phyloP scores from a whole-genome alignment of 1,140 invertebrate species.

The Eupristina koningsbergeri region DNA sequence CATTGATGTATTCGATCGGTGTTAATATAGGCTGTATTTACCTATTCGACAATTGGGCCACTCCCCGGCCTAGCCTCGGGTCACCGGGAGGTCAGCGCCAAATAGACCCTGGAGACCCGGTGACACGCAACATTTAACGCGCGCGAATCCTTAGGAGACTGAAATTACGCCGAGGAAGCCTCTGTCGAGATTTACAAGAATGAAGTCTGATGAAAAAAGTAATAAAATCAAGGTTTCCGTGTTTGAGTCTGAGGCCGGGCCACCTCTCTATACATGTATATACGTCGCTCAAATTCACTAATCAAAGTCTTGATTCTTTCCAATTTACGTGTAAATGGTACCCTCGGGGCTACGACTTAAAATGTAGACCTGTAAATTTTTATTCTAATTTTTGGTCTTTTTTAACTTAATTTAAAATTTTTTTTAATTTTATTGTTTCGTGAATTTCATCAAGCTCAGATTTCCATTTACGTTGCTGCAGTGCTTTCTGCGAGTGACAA shows the following conservation, averaged over 20 bases:
- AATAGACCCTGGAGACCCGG: not conserved
- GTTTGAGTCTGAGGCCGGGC: not conserved
- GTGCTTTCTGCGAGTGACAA: not conserved
- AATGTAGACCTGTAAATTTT: not conserved
- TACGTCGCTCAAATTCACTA: not conserved
- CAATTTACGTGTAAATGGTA: not conserved
- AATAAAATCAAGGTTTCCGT: not conserved
- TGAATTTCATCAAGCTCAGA: not conserved
- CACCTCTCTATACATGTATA: no score
- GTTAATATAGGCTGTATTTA: conserved; percentile 54
- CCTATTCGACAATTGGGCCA: not conserved
- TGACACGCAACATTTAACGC: not conserved
- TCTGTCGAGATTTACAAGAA: not conserved
- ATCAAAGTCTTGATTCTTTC: not conserved
- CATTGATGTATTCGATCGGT: conserved; percentile 62
- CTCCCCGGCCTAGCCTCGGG: not conserved
- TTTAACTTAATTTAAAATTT: no score
- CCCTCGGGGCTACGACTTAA: not conserved
- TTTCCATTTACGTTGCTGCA: not conserved
- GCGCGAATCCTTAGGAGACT: not conserved
- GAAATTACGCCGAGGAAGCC: not conserved
- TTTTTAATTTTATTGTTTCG: not conserved
- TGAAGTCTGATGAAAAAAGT: not conserved
- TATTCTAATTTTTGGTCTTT: not conserved
- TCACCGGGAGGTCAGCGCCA: not conserved